Evolutionary conservation across 1,140 invertebrate species (phyloP), one percentile per base, ranked within the genome.

Genomic region (Elymnias hypermnestra): DNA sequence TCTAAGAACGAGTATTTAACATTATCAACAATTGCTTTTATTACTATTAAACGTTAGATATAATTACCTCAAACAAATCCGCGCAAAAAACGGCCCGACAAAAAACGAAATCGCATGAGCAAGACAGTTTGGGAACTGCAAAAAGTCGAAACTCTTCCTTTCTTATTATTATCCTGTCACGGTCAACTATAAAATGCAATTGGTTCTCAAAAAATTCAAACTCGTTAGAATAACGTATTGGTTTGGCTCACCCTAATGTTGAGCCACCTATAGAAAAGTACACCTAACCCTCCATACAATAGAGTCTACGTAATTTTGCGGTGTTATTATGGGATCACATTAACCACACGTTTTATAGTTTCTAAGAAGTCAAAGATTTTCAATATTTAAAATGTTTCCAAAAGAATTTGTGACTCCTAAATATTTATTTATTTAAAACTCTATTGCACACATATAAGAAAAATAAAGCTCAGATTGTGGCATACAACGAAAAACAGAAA

Each of bases 101-200:
- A 77, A 73, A 70, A 69, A 42, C 22, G 28, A 29, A 29, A 29
- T 29, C 26, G 73, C 66, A 73, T 64, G 68, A 58, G 65, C 62
- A 57, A 65, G 50, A 44, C 55, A 56, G 41, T 58, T 45, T 57
- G 49, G 52, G 53, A 60, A 57, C 55, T 58, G 64, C 65, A 60
- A 58, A 60, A 57, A 62, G 40, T 56, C 48, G 49, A 53, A 61
- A 70, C 63, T 72, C 70, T 73, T 75, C 71, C 72, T 71, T 74
- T 70, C 75, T 58, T 82, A 82, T 33, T 78, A 83, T 83, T 83
- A 83, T 82, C 75, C 79, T 79, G 79, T 83, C 79, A 83, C 70
- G 79, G 68, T 76, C 61, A 79, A 63, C 73, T 81, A 83, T 81
- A 81, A 78, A 83, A 77, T 77, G 79, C 79, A 83, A 83, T 83